Base-by-base conservation (phyloP, 2,113 vertebrate genomes). In the Larimichthys polyactis region DNA sequence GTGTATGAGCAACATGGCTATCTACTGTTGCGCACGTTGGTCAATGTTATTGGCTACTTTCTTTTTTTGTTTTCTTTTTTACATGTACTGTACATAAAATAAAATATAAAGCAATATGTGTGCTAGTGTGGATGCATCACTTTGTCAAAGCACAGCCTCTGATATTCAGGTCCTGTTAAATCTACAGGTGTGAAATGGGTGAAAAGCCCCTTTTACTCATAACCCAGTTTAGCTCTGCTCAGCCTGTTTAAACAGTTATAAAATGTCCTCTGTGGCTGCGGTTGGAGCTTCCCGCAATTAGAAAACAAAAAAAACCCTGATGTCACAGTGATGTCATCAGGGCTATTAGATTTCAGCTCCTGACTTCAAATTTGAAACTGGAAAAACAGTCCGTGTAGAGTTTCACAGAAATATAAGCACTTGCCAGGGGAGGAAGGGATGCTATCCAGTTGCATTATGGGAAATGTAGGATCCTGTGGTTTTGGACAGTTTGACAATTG, bases 61-160 rank as follows among this genome's bases (percentile, higher is more conserved):
- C 36, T 40, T 46, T 91, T 78, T 89, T 93, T 93, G 85, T 86
- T 76, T 89, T 86, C 36, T 76, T 89, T 93, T 95, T 93, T 95
- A 94, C 93, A 91, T 95, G 94, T 95, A 90, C 92, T 95, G 94
- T 96, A 95, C 81, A 94, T 95, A 95, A 93, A 96, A 96, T 96
- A 96, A 96, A 95, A 94, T 95, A 93, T 95, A 94, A 95, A 94
- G 92, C 94, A 93, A 93, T 94, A 93, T 60, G 64, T 74, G 58
- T 78, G 75, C 72, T 83, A 64, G 54, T 78, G 84, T 90, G 57
- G 27, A 20, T 77, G 19, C 7, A 4, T 84, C 71, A 51, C 10
- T 83, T 80, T 83, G 72, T 83, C 36, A 11, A 40, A 40, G 36
- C 7, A 40, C 36, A 40, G 36, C 36, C 36, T 40, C 36, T 40